phyloP scores from a whole-genome alignment of 2,113 vertebrate genomes.

The Poeciliopsis occidentalis region DNA sequence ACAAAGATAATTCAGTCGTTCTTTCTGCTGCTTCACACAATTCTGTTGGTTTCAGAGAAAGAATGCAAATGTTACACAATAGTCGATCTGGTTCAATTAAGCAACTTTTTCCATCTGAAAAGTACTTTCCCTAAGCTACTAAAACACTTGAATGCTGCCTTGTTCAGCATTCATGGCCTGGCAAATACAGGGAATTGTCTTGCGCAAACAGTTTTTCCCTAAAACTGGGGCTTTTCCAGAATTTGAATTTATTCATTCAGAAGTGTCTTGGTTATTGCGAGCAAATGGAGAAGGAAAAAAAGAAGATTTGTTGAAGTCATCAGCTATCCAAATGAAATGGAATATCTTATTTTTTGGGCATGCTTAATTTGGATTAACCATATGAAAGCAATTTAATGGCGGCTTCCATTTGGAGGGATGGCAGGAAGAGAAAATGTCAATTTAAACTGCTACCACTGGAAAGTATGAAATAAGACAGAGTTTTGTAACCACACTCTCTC shows the following conservation, averaged over 20 bases:
- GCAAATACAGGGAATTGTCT: slow-evolving; percentile 69
- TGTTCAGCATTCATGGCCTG: slow-evolving; percentile 62
- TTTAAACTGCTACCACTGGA: slow-evolving; percentile 74
- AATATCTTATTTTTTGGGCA: slow-evolving; percentile 75
- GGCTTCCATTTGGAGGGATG: slow-evolving; percentile 66
- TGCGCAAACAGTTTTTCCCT: slow-evolving; percentile 59
- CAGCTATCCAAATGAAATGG: slow-evolving; percentile 74
- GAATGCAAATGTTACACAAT: slow-evolving; percentile 64
- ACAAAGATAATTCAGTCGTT: slow-evolving; percentile 68
- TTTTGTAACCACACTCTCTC: slow-evolving; percentile 44
- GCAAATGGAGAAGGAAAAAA: slow-evolving; percentile 54
- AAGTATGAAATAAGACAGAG: slow-evolving; percentile 74
- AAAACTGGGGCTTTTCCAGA: slow-evolving; percentile 58
- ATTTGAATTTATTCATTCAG: slow-evolving; percentile 68
- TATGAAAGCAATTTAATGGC: slow-evolving; percentile 78
- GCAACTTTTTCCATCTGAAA: slow-evolving; percentile 66
- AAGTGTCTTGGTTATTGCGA: slow-evolving; percentile 56
- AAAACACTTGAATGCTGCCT: slow-evolving; percentile 62
- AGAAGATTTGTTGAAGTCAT: slow-evolving; percentile 71
- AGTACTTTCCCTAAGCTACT: slow-evolving; percentile 69
- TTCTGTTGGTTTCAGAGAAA: slow-evolving; percentile 58
- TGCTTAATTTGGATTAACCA: slow-evolving; percentile 80
- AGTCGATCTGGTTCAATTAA: slow-evolving; percentile 74
- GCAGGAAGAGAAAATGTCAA: slow-evolving; percentile 72
- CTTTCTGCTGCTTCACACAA: slow-evolving; percentile 64